Evolutionary conservation across 1,140 invertebrate genomes (phyloP).

Genomic region (Drosophila orosa): DNA sequence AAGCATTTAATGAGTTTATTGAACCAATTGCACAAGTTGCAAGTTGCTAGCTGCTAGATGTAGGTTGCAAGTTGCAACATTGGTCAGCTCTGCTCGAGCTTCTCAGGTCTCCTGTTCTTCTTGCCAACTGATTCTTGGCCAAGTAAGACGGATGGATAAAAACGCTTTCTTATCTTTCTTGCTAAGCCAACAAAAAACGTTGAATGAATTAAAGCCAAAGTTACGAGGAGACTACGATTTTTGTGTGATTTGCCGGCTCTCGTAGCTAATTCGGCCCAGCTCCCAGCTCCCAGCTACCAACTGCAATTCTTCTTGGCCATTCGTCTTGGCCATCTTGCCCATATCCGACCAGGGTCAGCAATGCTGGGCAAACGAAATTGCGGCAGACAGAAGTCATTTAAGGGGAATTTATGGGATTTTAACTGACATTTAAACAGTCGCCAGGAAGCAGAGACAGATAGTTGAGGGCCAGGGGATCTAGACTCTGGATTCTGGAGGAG

Average conservation of each 20-base stretch:
- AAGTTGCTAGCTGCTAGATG: conserved; percentile 27
- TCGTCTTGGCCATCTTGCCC: conserved; percentile 55
- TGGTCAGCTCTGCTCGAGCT: conserved; percentile 10
- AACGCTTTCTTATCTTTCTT: conserved; percentile 13
- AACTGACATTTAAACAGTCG: conserved; percentile 81
- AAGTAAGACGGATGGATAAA: conserved; percentile 18
- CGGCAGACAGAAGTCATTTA: conserved; percentile 83
- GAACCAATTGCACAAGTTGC: conserved; percentile 76
- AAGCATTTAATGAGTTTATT: conserved; percentile 80
- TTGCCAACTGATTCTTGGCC: conserved; percentile 30
- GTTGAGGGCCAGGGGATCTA: neutral
- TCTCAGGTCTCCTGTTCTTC: neutral
- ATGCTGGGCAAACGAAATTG: conserved; percentile 63
- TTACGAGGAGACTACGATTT: conserved; percentile 13
- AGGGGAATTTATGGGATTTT: conserved; percentile 83
- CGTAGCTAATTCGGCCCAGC: conserved; percentile 45
- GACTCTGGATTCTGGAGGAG: neutral
- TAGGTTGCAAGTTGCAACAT: conserved; percentile 63
- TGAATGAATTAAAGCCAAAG: conserved; percentile 38
- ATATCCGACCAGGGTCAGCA: conserved; percentile 55
- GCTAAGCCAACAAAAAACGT: conserved; percentile 15
- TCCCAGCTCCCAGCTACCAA: conserved; percentile 9
- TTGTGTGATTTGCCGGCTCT: conserved; percentile 33
- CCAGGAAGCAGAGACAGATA: conserved; percentile 39
- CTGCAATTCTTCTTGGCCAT: conserved; percentile 58